Percentiles rank a stretch among this genome's conserved stretches.
phyloP scores from a whole-genome alignment of 37 sponge, comb jelly and placozoan genomes.

The Agelas oroides region DNA sequence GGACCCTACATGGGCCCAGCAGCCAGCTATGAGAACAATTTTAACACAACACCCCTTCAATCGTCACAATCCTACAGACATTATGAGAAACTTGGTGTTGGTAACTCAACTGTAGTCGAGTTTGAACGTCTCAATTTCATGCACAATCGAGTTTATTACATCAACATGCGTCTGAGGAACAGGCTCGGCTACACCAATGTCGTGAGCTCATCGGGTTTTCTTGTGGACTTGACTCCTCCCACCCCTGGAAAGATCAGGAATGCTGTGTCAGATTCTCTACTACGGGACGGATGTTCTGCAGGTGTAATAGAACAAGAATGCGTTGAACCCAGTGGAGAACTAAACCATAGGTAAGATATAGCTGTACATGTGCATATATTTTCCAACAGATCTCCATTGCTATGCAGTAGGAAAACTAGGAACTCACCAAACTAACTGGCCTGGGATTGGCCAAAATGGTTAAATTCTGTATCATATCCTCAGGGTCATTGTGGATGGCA shows the following conservation, averaged over 20 bases:
- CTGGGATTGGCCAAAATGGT: too few relatives aligned
- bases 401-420: neutral
- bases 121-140: slow-evolving; percentile 42
- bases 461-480: too few relatives aligned
- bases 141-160: slow-evolving; percentile 59
- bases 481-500: slow-evolving; percentile 82
- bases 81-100: slow-evolving; percentile 78
- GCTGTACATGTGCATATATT: too few relatives aligned
- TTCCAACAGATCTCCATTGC: neutral
- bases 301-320: slow-evolving; percentile 26
- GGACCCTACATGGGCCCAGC: slow-evolving; percentile 47
- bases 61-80: slow-evolving; percentile 50
- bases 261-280: slow-evolving; percentile 11
- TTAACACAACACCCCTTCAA: slow-evolving; percentile 44
- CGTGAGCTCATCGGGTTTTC: slow-evolving; percentile 68
- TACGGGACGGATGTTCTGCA: slow-evolving; percentile 48
- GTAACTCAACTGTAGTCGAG: slow-evolving; percentile 44
- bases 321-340: slow-evolving; percentile 4
- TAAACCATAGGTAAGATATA: slow-evolving; percentile 51
- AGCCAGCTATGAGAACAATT: slow-evolving; percentile 45
- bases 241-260: slow-evolving; percentile 65
- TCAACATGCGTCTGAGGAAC: slow-evolving; percentile 75
- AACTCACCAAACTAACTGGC: too few relatives aligned
- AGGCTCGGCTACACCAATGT: slow-evolving; percentile 61
- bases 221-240: slow-evolving; percentile 87